Conservation (phyloP, 1,140 invertebrate species). For the Octopus bimaculoides region DNA sequence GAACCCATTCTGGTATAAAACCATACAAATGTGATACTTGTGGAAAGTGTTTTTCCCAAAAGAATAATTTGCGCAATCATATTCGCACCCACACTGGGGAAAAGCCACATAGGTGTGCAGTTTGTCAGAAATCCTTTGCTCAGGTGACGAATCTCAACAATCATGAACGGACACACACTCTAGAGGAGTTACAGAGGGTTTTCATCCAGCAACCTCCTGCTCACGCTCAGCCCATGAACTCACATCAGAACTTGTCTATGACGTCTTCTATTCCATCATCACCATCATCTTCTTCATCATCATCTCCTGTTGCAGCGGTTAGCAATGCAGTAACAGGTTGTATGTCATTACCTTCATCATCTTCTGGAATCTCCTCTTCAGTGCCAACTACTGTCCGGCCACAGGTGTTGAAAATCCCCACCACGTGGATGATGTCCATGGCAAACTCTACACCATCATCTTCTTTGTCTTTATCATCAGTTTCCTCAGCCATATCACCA, state of each 20-base stretch:
- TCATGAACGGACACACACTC: constrained; percentile 66
- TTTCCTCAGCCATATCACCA: neutral
- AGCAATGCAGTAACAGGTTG: no score
- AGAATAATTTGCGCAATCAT: constrained; percentile 18
- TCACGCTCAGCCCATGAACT: neutral
- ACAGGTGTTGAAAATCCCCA: neutral
- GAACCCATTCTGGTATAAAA: constrained; percentile 14
- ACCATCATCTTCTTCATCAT: no score
- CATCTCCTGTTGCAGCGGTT: no score
- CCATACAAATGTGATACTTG: constrained; percentile 18
- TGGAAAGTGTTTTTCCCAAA: constrained; percentile 16
- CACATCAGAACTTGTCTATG: no score
- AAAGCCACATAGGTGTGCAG: constrained; percentile 16
- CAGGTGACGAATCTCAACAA: constrained; percentile 42
- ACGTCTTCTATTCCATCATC: no score
- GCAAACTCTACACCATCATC: neutral
- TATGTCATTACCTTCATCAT: no score
- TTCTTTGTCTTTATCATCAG: neutral
- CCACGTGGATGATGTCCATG: constrained; percentile 9
- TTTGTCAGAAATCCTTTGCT: constrained; percentile 22
- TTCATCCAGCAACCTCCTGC: neutral
- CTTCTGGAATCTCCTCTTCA: neutral
- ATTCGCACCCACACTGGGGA: constrained; percentile 23
- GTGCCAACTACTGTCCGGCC: neutral
- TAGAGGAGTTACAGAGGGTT: neutral